Percentiles rank a stretch among this genome's conserved stretches.
Evolutionary conservation across 2,797 vertebrate species (phyloP).

Genomic region (Xenopus petersii): DNA sequence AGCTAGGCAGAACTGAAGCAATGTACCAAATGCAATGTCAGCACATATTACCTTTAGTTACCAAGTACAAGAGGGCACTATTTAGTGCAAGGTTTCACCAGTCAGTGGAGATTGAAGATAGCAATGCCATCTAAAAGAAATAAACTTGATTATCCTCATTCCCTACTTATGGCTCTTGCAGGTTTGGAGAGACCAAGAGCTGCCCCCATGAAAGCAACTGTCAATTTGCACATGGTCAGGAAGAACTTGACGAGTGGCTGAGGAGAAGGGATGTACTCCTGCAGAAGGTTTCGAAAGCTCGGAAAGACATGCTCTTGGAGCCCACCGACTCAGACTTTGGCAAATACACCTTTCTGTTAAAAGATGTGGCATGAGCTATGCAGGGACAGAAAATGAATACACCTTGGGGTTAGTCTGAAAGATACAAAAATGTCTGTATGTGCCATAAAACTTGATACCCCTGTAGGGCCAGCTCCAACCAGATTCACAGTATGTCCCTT

Average conservation of each 20-base stretch:
- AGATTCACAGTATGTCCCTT: no score
- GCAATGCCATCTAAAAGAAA: no score
- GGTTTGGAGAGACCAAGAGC: constrained; percentile 69
- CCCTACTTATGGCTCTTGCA: constrained; percentile 26
- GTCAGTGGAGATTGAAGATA: no score
- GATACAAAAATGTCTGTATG: not conserved
- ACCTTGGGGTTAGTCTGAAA: not conserved
- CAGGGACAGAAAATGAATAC: not conserved
- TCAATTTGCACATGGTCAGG: constrained; percentile 81
- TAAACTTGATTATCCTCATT: no score
- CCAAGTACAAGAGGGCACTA: no score
- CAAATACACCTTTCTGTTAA: constrained; percentile 91
- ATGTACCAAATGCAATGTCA: not conserved
- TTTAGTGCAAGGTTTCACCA: no score
- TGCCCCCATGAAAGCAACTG: constrained; percentile 86
- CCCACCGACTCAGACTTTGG: constrained; percentile 85
- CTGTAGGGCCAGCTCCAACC: no score
- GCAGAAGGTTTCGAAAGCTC: constrained; percentile 83
- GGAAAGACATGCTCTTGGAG: constrained; percentile 87
- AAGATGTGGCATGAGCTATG: constrained; percentile 63
- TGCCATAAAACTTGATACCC: no score
- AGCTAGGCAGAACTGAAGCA: not conserved
- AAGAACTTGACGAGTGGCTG: constrained; percentile 88
- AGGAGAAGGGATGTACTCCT: constrained; percentile 84
- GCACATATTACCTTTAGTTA: no score